A percentile compares a stretch with the other conserved stretches of the same genome.
Conservation (phyloP, 1,140 invertebrate genomes). For the Cyclargus thomasi region DNA sequence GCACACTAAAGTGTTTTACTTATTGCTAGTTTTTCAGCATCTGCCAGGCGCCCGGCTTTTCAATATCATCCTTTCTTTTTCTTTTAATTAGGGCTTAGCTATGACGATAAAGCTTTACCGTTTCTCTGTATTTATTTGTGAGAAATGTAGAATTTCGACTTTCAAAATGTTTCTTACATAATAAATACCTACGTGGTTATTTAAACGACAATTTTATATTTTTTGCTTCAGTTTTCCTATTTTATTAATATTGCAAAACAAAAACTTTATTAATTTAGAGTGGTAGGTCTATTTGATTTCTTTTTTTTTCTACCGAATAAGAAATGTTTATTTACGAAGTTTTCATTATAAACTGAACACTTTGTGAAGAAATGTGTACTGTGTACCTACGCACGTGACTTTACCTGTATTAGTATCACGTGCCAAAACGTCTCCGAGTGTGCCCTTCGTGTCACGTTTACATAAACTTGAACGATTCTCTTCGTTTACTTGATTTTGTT, state of each 20-base stretch:
- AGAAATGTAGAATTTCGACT: too few species aligned
- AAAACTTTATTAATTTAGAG: too few species aligned
- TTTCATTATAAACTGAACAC: not conserved
- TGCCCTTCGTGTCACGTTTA: slow-evolving; percentile 1
- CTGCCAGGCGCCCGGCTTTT: not conserved
- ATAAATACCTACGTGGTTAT: too few species aligned
- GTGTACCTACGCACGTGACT: not conserved
- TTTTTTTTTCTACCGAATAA: too few species aligned
- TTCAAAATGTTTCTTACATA: too few species aligned
- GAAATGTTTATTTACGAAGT: not conserved
- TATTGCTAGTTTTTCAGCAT: not conserved
- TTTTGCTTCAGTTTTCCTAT: too few species aligned
- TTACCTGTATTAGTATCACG: not conserved
- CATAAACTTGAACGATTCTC: not conserved
- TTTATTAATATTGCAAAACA: too few species aligned
- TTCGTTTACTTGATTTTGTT: not conserved
- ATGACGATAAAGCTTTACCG: too few species aligned
- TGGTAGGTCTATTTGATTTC: too few species aligned
- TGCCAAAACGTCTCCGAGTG: not conserved
- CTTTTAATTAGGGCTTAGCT: too few species aligned
- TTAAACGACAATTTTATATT: too few species aligned
- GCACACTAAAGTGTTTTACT: not conserved
- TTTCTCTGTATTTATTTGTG: too few species aligned
- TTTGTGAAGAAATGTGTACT: not conserved
- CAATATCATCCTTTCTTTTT: not conserved